A percentile compares a stretch with the other conserved stretches of the same genome.
Evolutionary conservation across 2,113 vertebrate genomes (phyloP).

Genomic region (Bufo bufo): DNA sequence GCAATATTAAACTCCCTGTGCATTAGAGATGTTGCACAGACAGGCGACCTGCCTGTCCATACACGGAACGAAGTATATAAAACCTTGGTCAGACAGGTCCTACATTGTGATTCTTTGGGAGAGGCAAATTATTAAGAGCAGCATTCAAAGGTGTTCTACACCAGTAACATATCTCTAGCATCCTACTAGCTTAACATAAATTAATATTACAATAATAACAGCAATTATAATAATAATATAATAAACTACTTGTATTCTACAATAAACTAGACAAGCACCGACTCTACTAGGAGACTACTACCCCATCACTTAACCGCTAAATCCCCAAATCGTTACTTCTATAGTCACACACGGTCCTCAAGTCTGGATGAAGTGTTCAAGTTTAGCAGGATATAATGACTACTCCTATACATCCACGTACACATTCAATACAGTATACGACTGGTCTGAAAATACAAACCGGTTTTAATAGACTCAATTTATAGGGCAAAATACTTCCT

Average conservation of each 20-base stretch:
- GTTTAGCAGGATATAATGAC: slow-evolving; percentile 47
- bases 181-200: slow-evolving; percentile 38
- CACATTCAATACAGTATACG: not conserved
- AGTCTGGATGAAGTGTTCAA: slow-evolving; percentile 34
- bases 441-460: not conserved
- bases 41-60: not conserved
- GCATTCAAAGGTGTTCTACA: slow-evolving; percentile 1
- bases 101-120: slow-evolving; percentile 6
- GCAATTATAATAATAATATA: slow-evolving; percentile 15
- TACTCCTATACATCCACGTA: slow-evolving; percentile 7
- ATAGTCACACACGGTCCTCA: slow-evolving; percentile 13
- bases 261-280: not conserved
- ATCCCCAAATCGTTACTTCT: not conserved
- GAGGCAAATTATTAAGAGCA: slow-evolving; percentile 6
- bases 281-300: not conserved
- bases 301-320: not conserved
- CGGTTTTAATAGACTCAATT: not conserved
- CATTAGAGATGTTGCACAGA: not conserved
- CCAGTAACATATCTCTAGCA: not conserved
- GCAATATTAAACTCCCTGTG: slow-evolving; percentile 1
- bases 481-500: not conserved
- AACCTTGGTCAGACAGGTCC: not conserved
- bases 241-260: slow-evolving; percentile 17
- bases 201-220: slow-evolving; percentile 23
- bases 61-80: not conserved